phyloP scores from a whole-genome alignment of 2,888 invertebrate genomes.

The Erebia epiphron region DNA sequence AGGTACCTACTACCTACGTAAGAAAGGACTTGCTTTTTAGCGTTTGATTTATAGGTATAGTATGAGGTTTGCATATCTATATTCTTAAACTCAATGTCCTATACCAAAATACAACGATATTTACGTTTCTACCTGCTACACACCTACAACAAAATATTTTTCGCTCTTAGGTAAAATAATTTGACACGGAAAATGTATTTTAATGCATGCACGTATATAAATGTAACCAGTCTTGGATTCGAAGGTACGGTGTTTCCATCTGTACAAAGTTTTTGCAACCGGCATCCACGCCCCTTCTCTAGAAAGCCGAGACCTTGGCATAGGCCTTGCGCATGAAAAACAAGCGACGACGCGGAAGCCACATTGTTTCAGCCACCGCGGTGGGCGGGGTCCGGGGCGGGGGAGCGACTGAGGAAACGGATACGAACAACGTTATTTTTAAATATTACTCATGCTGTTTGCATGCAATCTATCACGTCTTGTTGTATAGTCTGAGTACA shows the following conservation, averaged over 20 bases:
- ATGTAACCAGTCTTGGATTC: too few species aligned
- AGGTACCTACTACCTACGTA: too few species aligned
- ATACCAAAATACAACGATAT: too few species aligned
- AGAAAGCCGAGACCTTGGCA: conserved; percentile 79
- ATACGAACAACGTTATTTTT: conserved; percentile 38
- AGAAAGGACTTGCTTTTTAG: too few species aligned
- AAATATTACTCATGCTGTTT: conserved; percentile 35
- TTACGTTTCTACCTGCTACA: too few species aligned
- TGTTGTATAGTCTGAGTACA: conserved; percentile 17
- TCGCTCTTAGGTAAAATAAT: not conserved
- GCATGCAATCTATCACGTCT: conserved; percentile 32
- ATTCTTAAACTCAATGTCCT: too few species aligned
- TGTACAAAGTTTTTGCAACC: not conserved
- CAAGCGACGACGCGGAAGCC: conserved; percentile 72
- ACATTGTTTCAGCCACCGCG: conserved; percentile 67
- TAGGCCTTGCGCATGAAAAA: conserved; percentile 78
- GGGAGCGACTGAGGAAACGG: conserved; percentile 37
- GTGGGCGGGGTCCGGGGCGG: conserved; percentile 34
- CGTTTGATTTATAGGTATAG: too few species aligned
- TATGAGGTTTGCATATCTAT: too few species aligned
- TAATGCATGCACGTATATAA: too few species aligned
- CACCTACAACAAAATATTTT: not conserved
- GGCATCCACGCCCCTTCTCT: conserved; percentile 34
- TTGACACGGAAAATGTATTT: too few species aligned
- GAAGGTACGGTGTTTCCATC: not conserved